Conservation (phyloP, 1,140 invertebrate species). For the Rhyzopertha dominica region DNA sequence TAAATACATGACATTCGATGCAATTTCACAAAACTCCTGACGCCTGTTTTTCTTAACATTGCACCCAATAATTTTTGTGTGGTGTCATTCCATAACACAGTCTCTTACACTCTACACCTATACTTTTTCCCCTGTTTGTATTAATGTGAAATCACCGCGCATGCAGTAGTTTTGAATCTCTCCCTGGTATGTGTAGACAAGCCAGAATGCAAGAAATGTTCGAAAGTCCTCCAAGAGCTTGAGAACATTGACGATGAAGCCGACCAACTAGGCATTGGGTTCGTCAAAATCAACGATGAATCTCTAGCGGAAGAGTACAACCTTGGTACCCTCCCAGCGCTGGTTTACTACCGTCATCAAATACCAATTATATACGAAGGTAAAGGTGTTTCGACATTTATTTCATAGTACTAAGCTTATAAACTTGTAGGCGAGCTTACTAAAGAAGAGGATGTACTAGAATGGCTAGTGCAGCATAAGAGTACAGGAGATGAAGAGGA, state of each 20-base stretch:
- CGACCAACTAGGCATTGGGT: constrained; percentile 90
- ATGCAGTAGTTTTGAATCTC: background rate
- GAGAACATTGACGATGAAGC: constrained; percentile 95
- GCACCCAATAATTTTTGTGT: too few relatives aligned
- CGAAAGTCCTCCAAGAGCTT: constrained; percentile 81
- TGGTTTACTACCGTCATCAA: constrained; percentile 91
- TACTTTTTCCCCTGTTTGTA: too few relatives aligned
- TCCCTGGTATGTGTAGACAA: constrained; percentile 67
- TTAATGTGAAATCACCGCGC: too few relatives aligned
- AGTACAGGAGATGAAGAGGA: constrained; percentile 89
- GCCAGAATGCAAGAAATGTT: constrained; percentile 86
- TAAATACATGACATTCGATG: too few relatives aligned
- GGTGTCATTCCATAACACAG: too few relatives aligned
- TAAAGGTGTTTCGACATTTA: constrained; percentile 45
- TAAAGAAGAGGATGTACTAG: constrained; percentile 85
- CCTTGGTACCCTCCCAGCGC: constrained; percentile 76
- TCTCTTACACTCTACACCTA: too few relatives aligned
- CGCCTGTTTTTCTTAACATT: too few relatives aligned
- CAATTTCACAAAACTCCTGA: too few relatives aligned
- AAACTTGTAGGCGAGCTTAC: constrained; percentile 72
- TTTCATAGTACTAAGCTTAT: constrained; percentile 6
- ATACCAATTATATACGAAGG: constrained; percentile 93
- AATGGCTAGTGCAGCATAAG: constrained; percentile 90
- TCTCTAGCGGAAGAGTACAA: constrained; percentile 88
- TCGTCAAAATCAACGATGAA: constrained; percentile 92